phyloP scores from a whole-genome alignment of 2,888 invertebrate species.

The Sinohyriopsis cumingii region DNA sequence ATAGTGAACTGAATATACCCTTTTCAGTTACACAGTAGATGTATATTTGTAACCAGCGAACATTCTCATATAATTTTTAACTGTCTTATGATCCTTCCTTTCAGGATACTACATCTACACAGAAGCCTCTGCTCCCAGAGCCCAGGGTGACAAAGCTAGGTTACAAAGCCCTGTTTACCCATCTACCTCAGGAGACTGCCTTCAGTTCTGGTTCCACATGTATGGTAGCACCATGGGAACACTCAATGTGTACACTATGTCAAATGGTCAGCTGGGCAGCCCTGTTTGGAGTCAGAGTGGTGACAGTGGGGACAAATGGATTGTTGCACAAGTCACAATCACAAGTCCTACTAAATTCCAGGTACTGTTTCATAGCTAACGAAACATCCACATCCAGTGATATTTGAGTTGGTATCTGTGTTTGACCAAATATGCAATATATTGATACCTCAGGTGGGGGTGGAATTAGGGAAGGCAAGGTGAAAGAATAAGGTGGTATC shows the following conservation, averaged over 20 bases:
- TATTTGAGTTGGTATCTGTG: background rate
- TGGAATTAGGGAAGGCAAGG: no score
- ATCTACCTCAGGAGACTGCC: slow-evolving; percentile 54
- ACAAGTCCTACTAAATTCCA: slow-evolving; percentile 42
- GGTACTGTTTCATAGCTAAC: slow-evolving; percentile 25
- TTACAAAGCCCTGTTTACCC: slow-evolving; percentile 65
- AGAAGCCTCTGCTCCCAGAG: slow-evolving; percentile 73
- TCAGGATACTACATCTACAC: slow-evolving; percentile 59
- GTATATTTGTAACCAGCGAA: no score
- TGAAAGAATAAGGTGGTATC: no score
- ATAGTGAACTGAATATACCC: no score
- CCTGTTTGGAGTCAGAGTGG: slow-evolving; percentile 47
- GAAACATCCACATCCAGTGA: no score
- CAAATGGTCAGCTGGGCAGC: slow-evolving; percentile 25
- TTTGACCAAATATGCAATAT: no score
- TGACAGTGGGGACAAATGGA: slow-evolving; percentile 63
- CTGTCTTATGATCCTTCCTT: background rate
- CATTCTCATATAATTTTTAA: no score
- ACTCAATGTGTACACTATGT: slow-evolving; percentile 54
- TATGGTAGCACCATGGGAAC: slow-evolving; percentile 54
- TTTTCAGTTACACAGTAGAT: no score
- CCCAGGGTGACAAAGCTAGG: slow-evolving; percentile 76
- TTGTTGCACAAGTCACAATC: slow-evolving; percentile 51
- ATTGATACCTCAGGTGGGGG: no score
- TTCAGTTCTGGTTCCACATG: slow-evolving; percentile 69